These are phyloP conservation scores for Euschistus heros DNA, from an alignment of 1,140 invertebrate species.

Conservation along the genomic window DNA sequence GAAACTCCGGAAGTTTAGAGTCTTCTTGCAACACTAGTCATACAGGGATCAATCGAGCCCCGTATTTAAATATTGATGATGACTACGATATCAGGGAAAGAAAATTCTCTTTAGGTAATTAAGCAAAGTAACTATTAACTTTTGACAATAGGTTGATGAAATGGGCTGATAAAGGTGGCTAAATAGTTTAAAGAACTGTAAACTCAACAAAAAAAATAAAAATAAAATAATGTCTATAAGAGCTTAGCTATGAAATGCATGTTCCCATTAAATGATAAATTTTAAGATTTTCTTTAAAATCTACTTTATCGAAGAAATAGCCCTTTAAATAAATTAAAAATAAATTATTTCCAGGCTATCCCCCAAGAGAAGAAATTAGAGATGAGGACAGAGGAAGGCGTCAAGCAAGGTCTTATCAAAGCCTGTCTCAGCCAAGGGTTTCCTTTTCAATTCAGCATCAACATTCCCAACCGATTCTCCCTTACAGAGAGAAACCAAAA, in stretches of 20 bases:
- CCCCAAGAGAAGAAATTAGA: not conserved
- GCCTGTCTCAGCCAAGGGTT: constrained; percentile 39
- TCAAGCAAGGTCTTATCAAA: constrained; percentile 54
- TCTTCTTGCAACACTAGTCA: constrained; percentile 43
- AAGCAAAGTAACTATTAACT: constrained; percentile 1
- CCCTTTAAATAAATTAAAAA: no score
- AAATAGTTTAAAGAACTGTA: no score
- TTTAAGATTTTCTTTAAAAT: no score
- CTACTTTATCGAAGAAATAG: no score
- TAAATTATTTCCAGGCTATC: not conserved
- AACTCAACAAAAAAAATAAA: no score
- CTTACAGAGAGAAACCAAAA: constrained; percentile 37
- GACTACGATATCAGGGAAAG: constrained; percentile 3
- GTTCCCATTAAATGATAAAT: no score
- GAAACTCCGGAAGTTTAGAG: constrained; percentile 22
- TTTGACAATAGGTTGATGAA: not conserved
- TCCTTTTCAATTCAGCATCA: constrained; percentile 37
- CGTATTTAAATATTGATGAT: constrained; percentile 18
- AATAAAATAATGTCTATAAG: no score
- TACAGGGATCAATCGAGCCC: constrained; percentile 33
- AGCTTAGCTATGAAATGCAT: no score
- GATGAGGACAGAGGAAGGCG: constrained; percentile 32
- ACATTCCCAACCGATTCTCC: constrained; percentile 37
- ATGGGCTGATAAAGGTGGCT: no score
- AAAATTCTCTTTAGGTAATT: constrained; percentile 20